Evolutionary conservation across 2,113 vertebrate genomes (phyloP), one percentile per base, ranked within the genome.

Genomic region (Odontesthes bonariensis): DNA sequence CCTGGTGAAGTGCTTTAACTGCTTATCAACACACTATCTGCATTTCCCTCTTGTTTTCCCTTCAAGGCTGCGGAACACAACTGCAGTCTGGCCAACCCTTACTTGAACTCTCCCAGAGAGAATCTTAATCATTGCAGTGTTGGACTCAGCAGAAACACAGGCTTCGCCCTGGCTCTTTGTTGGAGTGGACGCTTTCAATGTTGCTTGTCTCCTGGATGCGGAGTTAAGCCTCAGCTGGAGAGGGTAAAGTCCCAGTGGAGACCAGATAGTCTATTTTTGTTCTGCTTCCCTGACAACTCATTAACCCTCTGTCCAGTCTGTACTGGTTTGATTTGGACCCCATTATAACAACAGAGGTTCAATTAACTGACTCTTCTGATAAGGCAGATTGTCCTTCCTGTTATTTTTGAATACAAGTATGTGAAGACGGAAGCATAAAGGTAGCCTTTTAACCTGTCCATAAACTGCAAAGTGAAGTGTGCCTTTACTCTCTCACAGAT

Each of bases 1-100:
- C 68, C 72, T 96, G 96, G 98, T 99, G 90, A 96, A 72, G 95
- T 84, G 69, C 51, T 74, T 82, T 64, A 60, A 73, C 75, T 71
- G 59, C 83, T 80, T 86, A 83, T 87, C 83, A 80, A 77, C 72
- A 80, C 77, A 70, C 75, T 74, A 83, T 86, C 64, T 86, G 73
- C 80, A 82, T 79, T 65, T 83, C 65, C 42, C 76, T 62, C 69
- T 5, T 64, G 64, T 78, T 75, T 84, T 74, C 75, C 77, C 77
- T 82, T 56, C 79, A 11, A 81, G 83, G 82, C 87, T 81, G 79
- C 52, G 27, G 71, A 82, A 81, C 64, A 85, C 75, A 58, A 75
- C 75, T 9, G 54, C 57, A 79, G 81, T 59, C 69, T 67, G 69
- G 74, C 77, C 83, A 84, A 64, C 82, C 86, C 79, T 75, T 81